Base-by-base conservation (phyloP, 2,888 invertebrate species). In the Acholoe squamosa region DNA sequence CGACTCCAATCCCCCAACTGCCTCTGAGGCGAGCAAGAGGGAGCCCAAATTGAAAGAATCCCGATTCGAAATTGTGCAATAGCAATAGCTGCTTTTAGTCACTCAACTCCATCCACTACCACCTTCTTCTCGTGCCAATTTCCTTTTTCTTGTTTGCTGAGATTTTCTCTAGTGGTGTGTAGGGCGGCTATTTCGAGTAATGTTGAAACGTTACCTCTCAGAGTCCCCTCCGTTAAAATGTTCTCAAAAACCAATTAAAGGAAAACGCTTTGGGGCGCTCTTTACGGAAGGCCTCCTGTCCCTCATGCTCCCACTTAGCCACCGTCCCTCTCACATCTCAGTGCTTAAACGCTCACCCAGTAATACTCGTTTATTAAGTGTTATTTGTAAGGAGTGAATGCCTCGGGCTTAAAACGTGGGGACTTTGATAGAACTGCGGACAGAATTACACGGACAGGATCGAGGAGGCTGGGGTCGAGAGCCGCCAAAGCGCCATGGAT, bases 311-410 rank as follows among this genome's bases (percentile, higher is more conserved):
- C 71, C 71, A 25, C 71, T 28, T 71, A 28, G 28, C 71, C 71
- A 61, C 61, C n/a, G n/a, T 25, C 71, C 31, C 71, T 0, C 14
- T 28, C 28, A 28, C 71, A 43, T 3, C 71, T 14, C 25, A 5
- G 71, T 25, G 71, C 71, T 71, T 61, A 71, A 71, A 71, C 71
- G 71, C 31, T 71, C 28, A 3, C 16, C 71, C n/a, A 71, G 71
- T 71, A 71, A 71, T 71, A 71, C 71, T 71, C 71, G 28, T 71
- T 71, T 71, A 71, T 71, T 71, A 71, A 71, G 71, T 71, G 71
- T 25, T 71, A 71, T 71, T 71, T 71, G 71, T 71, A 71, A 61
- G 71, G 25, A 71, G 71, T 22, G 28, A 28, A 28, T 71, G 71
- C 71, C 71, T 71, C 14, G 31, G 71, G 71, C 28, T 25, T 71